Base-by-base conservation (phyloP, 2,888 invertebrate genomes). In the Amiota mariae region DNA sequence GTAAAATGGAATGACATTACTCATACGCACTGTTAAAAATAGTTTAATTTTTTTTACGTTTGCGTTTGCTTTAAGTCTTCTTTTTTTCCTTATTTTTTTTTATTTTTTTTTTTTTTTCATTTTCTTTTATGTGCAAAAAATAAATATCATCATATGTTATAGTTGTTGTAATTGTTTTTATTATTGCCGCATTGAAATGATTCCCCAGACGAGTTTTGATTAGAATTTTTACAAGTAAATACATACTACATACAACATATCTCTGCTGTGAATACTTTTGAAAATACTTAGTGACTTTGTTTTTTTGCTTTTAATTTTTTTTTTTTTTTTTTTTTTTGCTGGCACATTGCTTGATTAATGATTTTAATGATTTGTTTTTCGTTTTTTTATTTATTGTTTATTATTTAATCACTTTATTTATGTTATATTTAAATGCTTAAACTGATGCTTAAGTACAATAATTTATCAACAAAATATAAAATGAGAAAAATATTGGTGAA, bases 1-100 rank as follows among this genome's bases (percentile, higher is more conserved):
- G 10, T 59, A 15, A 20, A 24, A 20, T 54, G 48, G 18, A 78
- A 82, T 84, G 79, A 85, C 85, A 83, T 83, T 83, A 83, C 85
- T 83, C 83, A 83, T 83, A 83, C 83, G 82, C 82, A 77, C 80
- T 74, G 76, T 74, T 77, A 71, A 77, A 85, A 82, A 82, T 85
- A 85, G 80, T 78, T 76, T 24, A 24, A 24, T 24, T 24, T 24
- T 24, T 24, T 3, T 24, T 57, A 67, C 11, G 51, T 59, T 57
- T 59, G 11, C n/a, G n/a, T n/a, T n/a, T 49, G 61, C 47, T 15
- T 12, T n/a, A n/a, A n/a, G n/a, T n/a, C 64, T n/a, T 46, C 47
- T 15, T 20, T 9, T 11, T 59, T 64, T 8, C 12, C 46, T n/a
- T 46, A 46, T 36, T 1, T 46, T n/a, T 63, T 46, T 18, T 18